Conservation (phyloP, 2,797 vertebrate species). For the Ptychobarbus kaznakovi region DNA sequence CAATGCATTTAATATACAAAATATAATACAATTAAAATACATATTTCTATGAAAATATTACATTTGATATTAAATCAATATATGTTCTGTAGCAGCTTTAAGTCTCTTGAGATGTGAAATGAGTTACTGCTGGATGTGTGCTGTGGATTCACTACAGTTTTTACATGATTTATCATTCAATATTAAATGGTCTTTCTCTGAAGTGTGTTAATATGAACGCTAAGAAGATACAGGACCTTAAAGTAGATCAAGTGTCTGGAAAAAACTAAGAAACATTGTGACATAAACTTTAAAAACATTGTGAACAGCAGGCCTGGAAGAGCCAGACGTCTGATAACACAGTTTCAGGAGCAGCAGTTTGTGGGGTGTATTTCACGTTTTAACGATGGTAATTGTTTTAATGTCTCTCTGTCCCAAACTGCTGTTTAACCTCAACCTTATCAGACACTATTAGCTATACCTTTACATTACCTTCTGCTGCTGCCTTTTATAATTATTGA, state of each 20-base stretch:
- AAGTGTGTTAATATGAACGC: neutral
- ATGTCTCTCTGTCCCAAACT: conserved; percentile 56
- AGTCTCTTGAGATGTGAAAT: neutral
- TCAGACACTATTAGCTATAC: conserved; percentile 80
- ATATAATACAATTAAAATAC: neutral
- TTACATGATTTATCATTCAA: neutral
- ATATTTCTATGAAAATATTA: neutral
- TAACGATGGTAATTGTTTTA: conserved; percentile 56
- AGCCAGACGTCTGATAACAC: neutral
- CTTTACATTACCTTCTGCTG: conserved; percentile 71
- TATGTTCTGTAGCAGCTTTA: neutral
- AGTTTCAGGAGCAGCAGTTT: neutral
- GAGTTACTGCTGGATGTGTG: neutral
- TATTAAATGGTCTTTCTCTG: neutral
- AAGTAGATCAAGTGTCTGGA: too few relatives aligned
- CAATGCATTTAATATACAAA: neutral
- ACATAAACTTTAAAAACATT: too few relatives aligned
- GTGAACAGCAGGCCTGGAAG: neutral
- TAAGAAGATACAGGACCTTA: neutral
- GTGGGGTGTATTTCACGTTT: conserved; percentile 46
- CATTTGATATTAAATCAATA: neutral
- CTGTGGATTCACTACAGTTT: neutral
- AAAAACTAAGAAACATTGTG: neutral
- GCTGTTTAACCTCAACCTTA: conserved; percentile 70
- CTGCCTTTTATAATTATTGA: conserved; percentile 78